Evolutionary conservation across 2,888 invertebrate species (phyloP).

Genomic region (Melangyna quadrimaculata): DNA sequence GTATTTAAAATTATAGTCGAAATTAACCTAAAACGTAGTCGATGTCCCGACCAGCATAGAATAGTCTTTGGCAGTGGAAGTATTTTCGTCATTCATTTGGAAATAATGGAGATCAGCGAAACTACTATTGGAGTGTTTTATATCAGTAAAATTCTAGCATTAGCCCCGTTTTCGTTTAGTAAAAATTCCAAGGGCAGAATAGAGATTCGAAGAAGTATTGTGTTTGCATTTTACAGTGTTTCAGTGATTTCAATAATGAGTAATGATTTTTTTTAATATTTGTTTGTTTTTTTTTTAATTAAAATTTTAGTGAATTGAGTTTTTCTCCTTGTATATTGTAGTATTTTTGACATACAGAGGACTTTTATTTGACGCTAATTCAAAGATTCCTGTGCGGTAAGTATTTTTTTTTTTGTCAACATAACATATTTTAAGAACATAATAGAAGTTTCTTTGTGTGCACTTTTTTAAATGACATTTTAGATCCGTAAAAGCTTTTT

Average conservation of each 20-base stretch:
- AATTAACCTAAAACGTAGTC: neutral
- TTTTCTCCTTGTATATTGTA: conserved; percentile 32
- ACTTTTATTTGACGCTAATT: conserved; percentile 79
- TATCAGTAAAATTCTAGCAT: conserved; percentile 77
- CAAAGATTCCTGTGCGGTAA: conserved; percentile 79
- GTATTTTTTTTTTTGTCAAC: too few species aligned
- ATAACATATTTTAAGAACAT: too few species aligned
- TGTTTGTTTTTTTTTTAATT: neutral
- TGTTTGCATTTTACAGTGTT: conserved; percentile 77
- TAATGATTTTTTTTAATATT: conserved; percentile 66
- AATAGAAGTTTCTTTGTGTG: neutral
- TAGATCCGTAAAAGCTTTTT: neutral
- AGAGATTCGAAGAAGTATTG: conserved; percentile 76
- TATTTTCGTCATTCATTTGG: neutral
- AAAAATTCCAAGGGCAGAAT: conserved; percentile 76
- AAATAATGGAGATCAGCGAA: conserved; percentile 79
- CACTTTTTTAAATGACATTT: neutral
- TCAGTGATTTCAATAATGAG: conserved; percentile 76
- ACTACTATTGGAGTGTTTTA: conserved; percentile 78
- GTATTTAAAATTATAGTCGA: neutral
- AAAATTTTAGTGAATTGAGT: neutral
- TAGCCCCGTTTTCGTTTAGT: conserved; percentile 78
- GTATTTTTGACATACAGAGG: conserved; percentile 79
- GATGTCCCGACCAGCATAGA: neutral
- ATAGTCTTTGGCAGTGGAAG: neutral